Evolutionary conservation across 2,797 vertebrate species (phyloP).

Genomic region (Pipistrellus pipistrellus): DNA sequence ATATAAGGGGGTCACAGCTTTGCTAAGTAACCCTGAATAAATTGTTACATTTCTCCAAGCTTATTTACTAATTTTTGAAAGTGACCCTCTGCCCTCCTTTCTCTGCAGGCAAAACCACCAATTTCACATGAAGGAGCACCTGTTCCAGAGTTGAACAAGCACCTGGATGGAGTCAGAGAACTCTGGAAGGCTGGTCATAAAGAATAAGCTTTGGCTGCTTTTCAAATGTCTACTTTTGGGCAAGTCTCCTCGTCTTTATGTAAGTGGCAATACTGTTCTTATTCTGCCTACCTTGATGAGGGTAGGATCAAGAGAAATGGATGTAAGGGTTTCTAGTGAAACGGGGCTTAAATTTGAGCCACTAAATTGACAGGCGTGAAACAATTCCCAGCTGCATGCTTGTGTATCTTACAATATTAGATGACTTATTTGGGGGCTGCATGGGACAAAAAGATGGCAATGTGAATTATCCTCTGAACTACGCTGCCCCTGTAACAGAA

Average conservation of each 20-base stretch:
- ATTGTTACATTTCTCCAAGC: slow-evolving; percentile 29
- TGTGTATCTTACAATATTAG: neutral
- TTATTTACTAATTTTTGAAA: slow-evolving; percentile 72
- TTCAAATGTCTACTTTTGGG: neutral
- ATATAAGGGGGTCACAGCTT: slow-evolving; percentile 39
- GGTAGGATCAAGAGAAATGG: neutral
- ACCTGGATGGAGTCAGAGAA: neutral
- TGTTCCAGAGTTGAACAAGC: neutral
- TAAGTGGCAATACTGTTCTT: neutral
- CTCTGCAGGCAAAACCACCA: neutral
- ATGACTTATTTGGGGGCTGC: neutral
- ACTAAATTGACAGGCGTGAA: neutral
- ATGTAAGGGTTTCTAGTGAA: slow-evolving; percentile 21
- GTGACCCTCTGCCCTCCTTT: neutral
- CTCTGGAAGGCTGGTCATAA: neutral
- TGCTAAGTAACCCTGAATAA: slow-evolving; percentile 45
- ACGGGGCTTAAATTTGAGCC: neutral
- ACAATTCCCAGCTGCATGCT: neutral
- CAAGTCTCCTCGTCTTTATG: slow-evolving; percentile 1
- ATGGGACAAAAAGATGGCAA: neutral
- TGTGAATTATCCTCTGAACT: neutral
- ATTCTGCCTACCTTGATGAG: neutral
- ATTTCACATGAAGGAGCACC: neutral
- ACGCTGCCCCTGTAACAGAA: neutral
- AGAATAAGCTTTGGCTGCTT: neutral